Evolutionary conservation across 2,113 vertebrate species (phyloP), one percentile per base, ranked within the genome.

Genomic region (Callionymus lyra): DNA sequence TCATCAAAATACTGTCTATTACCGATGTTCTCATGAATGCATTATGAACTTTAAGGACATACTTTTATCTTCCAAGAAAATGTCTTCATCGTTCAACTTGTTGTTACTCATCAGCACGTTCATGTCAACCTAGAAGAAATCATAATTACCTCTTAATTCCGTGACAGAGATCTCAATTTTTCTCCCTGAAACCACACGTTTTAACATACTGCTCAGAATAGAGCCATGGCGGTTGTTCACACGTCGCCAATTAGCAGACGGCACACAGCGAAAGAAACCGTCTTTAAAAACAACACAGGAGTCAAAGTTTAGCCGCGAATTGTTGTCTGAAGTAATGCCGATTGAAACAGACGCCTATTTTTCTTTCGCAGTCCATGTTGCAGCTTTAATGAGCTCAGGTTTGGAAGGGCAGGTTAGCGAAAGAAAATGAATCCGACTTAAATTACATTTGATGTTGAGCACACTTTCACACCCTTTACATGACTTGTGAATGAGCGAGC

Each of bases 181-280:
- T 16, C 21, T 8, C 21, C 8, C 21, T 4, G 8, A 8, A 27
- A 8, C 21, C 21, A 27, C 4, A 27, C 21, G 4, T 46, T 31
- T 49, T 15, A 21, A 40, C 34, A 27, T 11, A 18, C 31, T 37
- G 49, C 49, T 15, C 21, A 10, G 33, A 60, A 50, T 14, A 44
- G 31, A 51, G 18, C 14, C 31, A 2, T 46, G 44, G 19, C 1
- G 12, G 19, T 47, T 42, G 12, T 9, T 41, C 41, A 16, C 44
- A 1, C n/a, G 0, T 35, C 40, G 44, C 16, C 42, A 69, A 65
- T 69, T 70, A 60, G 43, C 41, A 18, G 49, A 41, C 12, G 3
- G 9, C n/a, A 38, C 8, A 33, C 18, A 50, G n/a, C 31, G 38
- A 47, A 63, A 57, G 46, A 34, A 60, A 27, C 9, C 2, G 19